Evolutionary conservation across 2,888 invertebrate genomes (phyloP).

Genomic region (Cyclophora punctaria): DNA sequence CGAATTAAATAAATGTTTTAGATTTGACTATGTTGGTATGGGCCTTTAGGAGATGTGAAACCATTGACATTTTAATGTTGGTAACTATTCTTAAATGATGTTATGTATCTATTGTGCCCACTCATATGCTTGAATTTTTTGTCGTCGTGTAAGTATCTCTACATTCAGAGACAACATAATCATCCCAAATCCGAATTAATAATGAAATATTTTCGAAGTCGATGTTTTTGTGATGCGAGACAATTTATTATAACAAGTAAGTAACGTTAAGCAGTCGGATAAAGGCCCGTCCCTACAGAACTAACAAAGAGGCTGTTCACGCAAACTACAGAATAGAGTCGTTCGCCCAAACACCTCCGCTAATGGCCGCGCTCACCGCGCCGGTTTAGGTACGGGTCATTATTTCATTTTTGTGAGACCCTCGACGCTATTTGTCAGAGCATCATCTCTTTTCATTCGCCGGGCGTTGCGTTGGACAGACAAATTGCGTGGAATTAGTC

Average conservation of each 20-base stretch:
- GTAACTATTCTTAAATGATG: conserved; percentile 1
- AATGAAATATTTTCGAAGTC: conserved; percentile 24
- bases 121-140: too few relatives aligned
- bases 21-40: background rate
- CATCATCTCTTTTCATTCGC: conserved; percentile 70
- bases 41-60: background rate
- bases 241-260: conserved; percentile 57
- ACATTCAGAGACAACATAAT: too few relatives aligned
- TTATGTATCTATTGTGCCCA: too few relatives aligned
- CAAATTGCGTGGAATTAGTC: conserved; percentile 72
- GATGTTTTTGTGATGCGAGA: conserved; percentile 47
- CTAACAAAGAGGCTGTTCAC: conserved; percentile 71
- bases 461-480: conserved; percentile 59
- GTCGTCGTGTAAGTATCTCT: too few relatives aligned
- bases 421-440: conserved; percentile 70
- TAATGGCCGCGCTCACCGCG: conserved; percentile 64
- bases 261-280: conserved; percentile 62
- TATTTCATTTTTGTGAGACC: conserved; percentile 72
- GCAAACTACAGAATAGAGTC: conserved; percentile 67
- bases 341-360: conserved; percentile 73
- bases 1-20: conserved; percentile 20
- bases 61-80: too few relatives aligned
- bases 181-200: too few relatives aligned
- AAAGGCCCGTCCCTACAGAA: conserved; percentile 68
- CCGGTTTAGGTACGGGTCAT: conserved; percentile 69